phyloP scores from a whole-genome alignment of 2,797 vertebrate genomes.

The Halcyon leucocephala region DNA sequence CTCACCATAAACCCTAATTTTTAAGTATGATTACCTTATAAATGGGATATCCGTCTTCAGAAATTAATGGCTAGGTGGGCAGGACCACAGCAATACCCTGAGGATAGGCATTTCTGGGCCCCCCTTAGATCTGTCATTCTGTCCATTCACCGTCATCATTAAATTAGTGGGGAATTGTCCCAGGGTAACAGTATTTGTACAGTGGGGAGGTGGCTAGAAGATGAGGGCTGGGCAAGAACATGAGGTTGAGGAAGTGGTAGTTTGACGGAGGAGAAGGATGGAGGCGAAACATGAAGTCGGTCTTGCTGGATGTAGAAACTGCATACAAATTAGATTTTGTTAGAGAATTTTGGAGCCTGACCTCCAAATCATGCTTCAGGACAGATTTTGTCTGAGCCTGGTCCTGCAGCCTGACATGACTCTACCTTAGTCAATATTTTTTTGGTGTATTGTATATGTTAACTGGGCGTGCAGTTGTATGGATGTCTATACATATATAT shows the following conservation, averaged over 20 bases:
- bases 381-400: not conserved
- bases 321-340: not conserved
- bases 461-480: not conserved
- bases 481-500: too few relatives aligned
- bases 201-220: not conserved
- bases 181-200: accelerated
- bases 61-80: not conserved
- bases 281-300: not conserved
- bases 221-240: not conserved
- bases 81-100: not conserved
- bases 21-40: not conserved
- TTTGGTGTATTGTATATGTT: not conserved
- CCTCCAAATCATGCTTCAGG: not conserved
- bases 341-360: not conserved
- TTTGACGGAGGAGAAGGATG: not conserved
- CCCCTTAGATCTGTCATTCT: not conserved
- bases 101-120: not conserved
- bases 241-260: not conserved
- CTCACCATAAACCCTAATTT: not conserved
- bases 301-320: not conserved
- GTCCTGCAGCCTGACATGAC: not conserved
- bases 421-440: not conserved
- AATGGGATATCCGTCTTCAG: not conserved
- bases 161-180: not conserved
- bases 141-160: not conserved